Conservation (phyloP, 2,797 vertebrate species). For the Enteromius mattozi region DNA sequence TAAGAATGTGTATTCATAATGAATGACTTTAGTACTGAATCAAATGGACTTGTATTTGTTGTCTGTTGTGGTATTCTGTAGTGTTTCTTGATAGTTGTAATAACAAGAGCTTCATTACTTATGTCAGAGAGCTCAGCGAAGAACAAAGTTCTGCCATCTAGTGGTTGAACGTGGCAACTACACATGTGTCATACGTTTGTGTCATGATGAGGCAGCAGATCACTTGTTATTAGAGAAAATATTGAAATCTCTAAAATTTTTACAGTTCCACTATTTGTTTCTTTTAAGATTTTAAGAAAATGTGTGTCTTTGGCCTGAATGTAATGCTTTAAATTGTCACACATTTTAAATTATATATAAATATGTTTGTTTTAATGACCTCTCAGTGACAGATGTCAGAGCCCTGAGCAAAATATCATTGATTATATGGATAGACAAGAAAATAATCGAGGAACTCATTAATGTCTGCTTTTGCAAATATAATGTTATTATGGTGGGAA, state of each 20-base stretch:
- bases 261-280: neutral
- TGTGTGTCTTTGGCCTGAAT: neutral
- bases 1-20: conserved; percentile 16
- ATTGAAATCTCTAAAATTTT: neutral
- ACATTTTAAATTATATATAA: conserved; percentile 18
- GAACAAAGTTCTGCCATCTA: conserved; percentile 18
- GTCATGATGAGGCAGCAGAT: neutral
- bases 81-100: neutral
- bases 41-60: conserved; percentile 3
- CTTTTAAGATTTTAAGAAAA: neutral
- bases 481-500: neutral
- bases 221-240: neutral
- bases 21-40: neutral
- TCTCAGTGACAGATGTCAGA: neutral
- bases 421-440: neutral
- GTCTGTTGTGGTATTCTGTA: neutral
- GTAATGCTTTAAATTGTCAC: neutral
- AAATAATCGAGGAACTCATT: conserved; percentile 17
- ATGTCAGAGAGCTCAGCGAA: neutral
- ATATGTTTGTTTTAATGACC: conserved; percentile 14
- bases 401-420: neutral
- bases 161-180: conserved; percentile 13
- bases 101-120: neutral
- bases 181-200: neutral
- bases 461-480: neutral